A percentile compares a stretch with the other conserved stretches of the same genome.
phyloP scores from a whole-genome alignment of 2,888 invertebrate genomes.

The Melipona bicolor region DNA sequence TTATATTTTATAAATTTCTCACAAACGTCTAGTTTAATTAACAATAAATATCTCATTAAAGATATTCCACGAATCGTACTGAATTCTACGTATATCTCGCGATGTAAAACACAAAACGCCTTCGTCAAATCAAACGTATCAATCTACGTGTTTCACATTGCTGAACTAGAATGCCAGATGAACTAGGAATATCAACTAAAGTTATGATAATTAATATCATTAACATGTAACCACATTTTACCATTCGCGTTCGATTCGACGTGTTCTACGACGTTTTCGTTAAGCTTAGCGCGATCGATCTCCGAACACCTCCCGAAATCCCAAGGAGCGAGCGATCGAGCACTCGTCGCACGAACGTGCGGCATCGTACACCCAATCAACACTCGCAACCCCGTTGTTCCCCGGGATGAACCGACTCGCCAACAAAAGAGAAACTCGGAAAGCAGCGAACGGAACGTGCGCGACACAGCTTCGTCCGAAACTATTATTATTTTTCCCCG shows the following conservation, averaged over 20 bases:
- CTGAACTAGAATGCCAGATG: too few species aligned
- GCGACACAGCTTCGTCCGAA: neutral
- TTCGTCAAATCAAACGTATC: too few species aligned
- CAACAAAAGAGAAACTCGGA: neutral
- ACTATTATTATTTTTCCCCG: slow-evolving; percentile 30
- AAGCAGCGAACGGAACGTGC: neutral
- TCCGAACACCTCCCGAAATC: neutral
- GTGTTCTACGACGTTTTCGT: neutral
- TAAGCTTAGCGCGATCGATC: neutral
- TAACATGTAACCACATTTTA: neutral
- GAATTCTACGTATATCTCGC: too few species aligned
- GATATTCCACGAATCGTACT: too few species aligned
- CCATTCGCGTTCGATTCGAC: slow-evolving; percentile 2
- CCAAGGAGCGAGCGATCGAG: neutral
- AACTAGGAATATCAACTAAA: neutral
- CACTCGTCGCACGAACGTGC: neutral
- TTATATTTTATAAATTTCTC: too few species aligned
- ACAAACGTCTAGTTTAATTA: too few species aligned
- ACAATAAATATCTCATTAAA: too few species aligned
- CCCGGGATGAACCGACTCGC: neutral
- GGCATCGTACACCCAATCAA: slow-evolving; percentile 2
- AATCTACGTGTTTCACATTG: too few species aligned
- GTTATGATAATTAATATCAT: neutral
- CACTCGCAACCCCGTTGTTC: neutral
- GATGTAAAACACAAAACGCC: too few species aligned